Conservation (phyloP, 53 echinoderm and acorn worm species). For the Patiria pectinifera region DNA sequence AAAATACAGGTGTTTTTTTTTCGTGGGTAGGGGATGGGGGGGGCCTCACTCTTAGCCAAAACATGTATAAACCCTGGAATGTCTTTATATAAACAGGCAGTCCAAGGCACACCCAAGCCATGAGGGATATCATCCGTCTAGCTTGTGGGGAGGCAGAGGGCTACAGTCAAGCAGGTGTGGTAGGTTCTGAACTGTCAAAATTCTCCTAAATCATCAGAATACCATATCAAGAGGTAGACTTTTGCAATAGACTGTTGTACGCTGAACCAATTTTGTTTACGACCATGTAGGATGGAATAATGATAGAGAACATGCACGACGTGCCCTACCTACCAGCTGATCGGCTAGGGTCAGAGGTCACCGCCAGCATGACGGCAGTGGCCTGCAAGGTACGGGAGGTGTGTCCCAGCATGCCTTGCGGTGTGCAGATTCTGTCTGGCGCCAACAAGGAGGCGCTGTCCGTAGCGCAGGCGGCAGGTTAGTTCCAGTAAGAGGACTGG, state of each 20-base stretch:
- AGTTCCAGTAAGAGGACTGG: not conserved
- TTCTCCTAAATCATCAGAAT: no score
- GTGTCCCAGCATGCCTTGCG: conserved; percentile 81
- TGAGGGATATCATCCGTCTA: conserved; percentile 76
- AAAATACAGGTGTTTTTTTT: no score
- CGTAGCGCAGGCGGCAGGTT: conserved; percentile 88
- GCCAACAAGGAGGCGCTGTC: conserved; percentile 88
- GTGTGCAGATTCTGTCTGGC: conserved; percentile 86
- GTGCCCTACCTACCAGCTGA: conserved; percentile 86
- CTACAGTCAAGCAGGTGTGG: conserved; percentile 86
- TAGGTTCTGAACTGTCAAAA: conserved; percentile 43
- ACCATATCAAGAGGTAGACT: no score
- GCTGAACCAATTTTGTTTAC: not conserved
- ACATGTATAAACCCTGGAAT: not conserved
- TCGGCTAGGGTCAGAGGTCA: conserved; percentile 84
- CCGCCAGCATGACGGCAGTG: conserved; percentile 85
- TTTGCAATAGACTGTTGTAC: no score
- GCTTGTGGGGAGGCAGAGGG: conserved; percentile 79
- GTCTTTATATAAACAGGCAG: conserved; percentile 68
- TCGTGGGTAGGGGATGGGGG: not conserved
- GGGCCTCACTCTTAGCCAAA: not conserved
- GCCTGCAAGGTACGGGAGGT: conserved; percentile 76
- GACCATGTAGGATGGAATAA: conserved; percentile 77
- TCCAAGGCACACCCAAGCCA: conserved; percentile 67
- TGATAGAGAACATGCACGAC: conserved; percentile 99